Evolutionary conservation across 2,797 vertebrate species (phyloP), one percentile per base, ranked within the genome.

Genomic region (Antrozous pallidus): DNA sequence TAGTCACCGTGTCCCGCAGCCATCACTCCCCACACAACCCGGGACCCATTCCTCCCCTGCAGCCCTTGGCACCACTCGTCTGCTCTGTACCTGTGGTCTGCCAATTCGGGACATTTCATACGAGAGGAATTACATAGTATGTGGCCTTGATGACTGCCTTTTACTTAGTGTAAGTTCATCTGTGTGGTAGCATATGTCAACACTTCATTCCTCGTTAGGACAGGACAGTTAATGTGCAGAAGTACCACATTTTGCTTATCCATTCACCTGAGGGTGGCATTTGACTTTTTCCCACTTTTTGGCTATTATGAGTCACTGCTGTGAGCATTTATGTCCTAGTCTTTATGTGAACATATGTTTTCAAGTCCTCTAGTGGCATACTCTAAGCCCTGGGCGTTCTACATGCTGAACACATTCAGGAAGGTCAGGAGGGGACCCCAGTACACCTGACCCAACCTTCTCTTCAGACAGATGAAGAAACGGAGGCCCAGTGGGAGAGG

Each of bases 391-490:
- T 86, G 14, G 28, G 54, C 8, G 0, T 14, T 40, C 49, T 75
- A 89, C 11, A 11, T 70, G 17, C 18, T 36, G 22, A 69, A 14
- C 74, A 7, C 1, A 2, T 74, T 70, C 36, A 56, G 22, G 38
- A 82, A 58, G 47, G 12, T 56, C 22, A 73, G 31, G 45, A 94
- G 73, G 36, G 65, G 42, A 26, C 8, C 16, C 36, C 54, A 31
- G 16, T 63, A 33, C 22, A 56, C 4, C 7, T 80, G 13, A 63
- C 2, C 13, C 12, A 40, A 1, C n/a, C 38, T 24, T 49, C 36
- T 65, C 75, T 40, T 75, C 70, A 82, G 47, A 75, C 45, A 81
- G 80, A 54, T 33, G 79, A 63, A 70, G 79, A 63, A 6, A 49
- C 16, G 5, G 10, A 78, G 70, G 54, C 9, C 20, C 61, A n/a